Conservation (phyloP, 2,888 invertebrate genomes). For the Dermolepida albohirtum region DNA sequence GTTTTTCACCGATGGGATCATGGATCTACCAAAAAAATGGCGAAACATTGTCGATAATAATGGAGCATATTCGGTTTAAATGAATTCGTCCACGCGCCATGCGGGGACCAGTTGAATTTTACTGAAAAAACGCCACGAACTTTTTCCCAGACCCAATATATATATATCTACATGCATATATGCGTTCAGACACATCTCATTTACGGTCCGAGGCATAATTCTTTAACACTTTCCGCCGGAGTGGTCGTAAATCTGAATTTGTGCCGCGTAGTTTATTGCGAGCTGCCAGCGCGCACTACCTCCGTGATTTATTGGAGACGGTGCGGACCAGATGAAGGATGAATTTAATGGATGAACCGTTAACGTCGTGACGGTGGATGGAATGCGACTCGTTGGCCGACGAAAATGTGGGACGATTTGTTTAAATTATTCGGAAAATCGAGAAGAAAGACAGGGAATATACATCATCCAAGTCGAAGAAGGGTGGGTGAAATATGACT, state of each 20-base stretch:
- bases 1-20: too few relatives aligned
- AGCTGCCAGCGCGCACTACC: constrained; percentile 53
- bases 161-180: constrained; percentile 64
- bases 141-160: too few relatives aligned
- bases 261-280: constrained; percentile 60
- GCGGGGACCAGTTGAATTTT: too few relatives aligned
- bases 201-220: constrained; percentile 68
- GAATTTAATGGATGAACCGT: constrained; percentile 61
- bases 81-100: too few relatives aligned
- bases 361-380: constrained; percentile 42
- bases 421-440: constrained; percentile 16
- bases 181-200: constrained; percentile 68
- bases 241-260: constrained; percentile 64
- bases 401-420: constrained; percentile 24
- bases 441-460: too few relatives aligned
- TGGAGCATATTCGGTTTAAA: too few relatives aligned
- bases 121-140: too few relatives aligned
- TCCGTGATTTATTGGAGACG: constrained; percentile 60
- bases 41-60: too few relatives aligned
- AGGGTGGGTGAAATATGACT: too few relatives aligned
- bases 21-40: too few relatives aligned
- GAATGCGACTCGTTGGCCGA: constrained; percentile 20
- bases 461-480: too few relatives aligned
- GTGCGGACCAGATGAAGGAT: constrained; percentile 60
- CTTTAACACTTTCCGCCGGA: constrained; percentile 67